Evolutionary conservation across 2,113 vertebrate species (phyloP), one percentile per base, ranked within the genome.

Genomic region (Sapayoa aenigma): DNA sequence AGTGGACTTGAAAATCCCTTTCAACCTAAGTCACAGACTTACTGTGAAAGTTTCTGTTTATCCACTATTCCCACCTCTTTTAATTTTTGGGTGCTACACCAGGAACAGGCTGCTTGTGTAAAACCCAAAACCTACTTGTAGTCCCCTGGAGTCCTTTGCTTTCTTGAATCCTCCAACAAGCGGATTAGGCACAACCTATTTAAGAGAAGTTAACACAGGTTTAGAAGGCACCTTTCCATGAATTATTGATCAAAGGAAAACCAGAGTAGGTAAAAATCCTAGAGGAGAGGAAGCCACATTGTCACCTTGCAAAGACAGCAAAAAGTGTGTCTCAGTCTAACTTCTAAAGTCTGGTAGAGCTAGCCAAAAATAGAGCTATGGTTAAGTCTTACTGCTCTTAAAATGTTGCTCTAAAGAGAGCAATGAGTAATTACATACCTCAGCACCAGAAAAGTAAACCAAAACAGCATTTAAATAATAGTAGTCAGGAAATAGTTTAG

Each of bases 61-160:
- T 47, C 58, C 20, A 72, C 21, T 12, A 6, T 30, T 65, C 30
- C 55, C 53, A 44, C 22, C 37, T 33, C 2, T 50, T 85, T 77
- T 33, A 20, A 12, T 27, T 42, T 81, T 31, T 52, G 44, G 21
- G 23, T 56, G 28, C 28, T 52, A 69, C 23, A 19, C 8, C 13
- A 66, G 92, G 50, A 60, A 25, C 21, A 75, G 37, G 31, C 39
- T 67, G n/a, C 77, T 42, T 65, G 41, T 9, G 5, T 21, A 60
- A 84, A 14, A 65, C 6, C 33, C 65, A 75, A 50, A 84, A 97
- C 95, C 62, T 96, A 97, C 90, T 6, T 87, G 94, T 21, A 76
- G 31, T 76, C 50, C 27, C 44, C 44, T 62, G 47, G 56, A 79
- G 46, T 66, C 56, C 14, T 49, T 86, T 22, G 55, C 71, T 88